Percentiles rank a stretch among this genome's conserved stretches.
Conservation (phyloP, 2,797 vertebrate genomes). For the Rhyacichthys aspro region DNA sequence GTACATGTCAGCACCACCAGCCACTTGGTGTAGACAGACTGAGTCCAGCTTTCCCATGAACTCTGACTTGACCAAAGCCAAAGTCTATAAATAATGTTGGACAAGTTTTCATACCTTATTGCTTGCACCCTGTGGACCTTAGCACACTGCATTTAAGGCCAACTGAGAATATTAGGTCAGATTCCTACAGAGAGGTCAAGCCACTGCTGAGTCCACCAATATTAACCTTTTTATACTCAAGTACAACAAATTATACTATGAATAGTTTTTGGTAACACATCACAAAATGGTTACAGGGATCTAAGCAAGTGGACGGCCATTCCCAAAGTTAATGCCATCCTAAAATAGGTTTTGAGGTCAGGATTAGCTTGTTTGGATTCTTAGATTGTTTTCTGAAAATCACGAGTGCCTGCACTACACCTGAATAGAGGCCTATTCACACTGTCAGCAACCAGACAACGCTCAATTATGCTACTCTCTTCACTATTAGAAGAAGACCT, state of each 20-base stretch:
- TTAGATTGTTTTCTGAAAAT: too few relatives aligned
- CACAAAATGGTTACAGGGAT: too few relatives aligned
- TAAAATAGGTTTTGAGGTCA: too few relatives aligned
- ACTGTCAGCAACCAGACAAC: too few relatives aligned
- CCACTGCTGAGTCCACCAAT: constrained; percentile 8
- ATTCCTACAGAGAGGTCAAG: background rate
- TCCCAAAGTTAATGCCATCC: too few relatives aligned
- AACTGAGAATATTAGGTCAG: constrained; percentile 3
- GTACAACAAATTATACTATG: background rate
- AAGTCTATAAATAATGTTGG: constrained; percentile 37
- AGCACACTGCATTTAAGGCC: background rate
- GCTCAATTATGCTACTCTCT: too few relatives aligned
- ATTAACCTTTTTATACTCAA: background rate
- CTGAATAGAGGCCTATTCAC: too few relatives aligned
- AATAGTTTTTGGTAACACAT: too few relatives aligned
- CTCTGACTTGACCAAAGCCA: constrained; percentile 38
- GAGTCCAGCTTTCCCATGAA: constrained; percentile 49
- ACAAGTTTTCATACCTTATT: constrained; percentile 26
- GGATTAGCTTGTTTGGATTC: too few relatives aligned
- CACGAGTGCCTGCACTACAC: too few relatives aligned
- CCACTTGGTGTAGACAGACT: constrained; percentile 22
- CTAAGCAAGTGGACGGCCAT: too few relatives aligned
- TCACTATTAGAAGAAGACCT: too few relatives aligned
- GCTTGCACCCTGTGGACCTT: constrained; percentile 16
- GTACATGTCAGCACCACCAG: constrained; percentile 13